phyloP scores from a whole-genome alignment of 2,113 vertebrate genomes.

The Danionella cerebrum region DNA sequence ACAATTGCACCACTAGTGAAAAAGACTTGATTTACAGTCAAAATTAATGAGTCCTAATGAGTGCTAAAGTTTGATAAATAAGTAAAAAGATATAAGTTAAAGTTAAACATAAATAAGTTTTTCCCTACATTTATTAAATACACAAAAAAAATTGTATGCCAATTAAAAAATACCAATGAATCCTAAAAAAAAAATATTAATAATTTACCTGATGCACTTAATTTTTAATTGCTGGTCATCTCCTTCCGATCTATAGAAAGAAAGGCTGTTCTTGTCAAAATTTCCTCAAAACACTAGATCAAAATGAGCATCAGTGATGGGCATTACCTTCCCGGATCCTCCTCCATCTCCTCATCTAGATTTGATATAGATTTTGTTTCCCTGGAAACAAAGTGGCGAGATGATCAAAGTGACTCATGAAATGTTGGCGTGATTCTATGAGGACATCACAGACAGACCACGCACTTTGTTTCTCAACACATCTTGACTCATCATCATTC shows the following conservation, averaged over 20 bases:
- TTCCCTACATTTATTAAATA: too few species aligned
- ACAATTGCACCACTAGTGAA: too few species aligned
- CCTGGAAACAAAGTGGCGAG: conserved; percentile 49
- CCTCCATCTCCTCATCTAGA: conserved; percentile 65
- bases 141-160: neutral
- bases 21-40: too few species aligned
- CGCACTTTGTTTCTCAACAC: neutral
- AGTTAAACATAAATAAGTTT: too few species aligned
- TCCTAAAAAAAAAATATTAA: neutral
- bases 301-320: neutral
- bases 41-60: too few species aligned
- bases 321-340: conserved; percentile 68
- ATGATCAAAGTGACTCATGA: neutral
- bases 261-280: neutral
- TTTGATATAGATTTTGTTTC: conserved; percentile 55
- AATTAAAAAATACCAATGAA: neutral
- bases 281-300: neutral
- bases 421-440: neutral
- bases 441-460: neutral
- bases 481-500: conserved; percentile 5
- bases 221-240: conserved; percentile 76
- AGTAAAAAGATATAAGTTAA: neutral
- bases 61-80: neutral
- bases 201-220: conserved; percentile 76
- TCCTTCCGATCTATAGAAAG: conserved; percentile 69